Evolutionary conservation across 2,113 vertebrate species (phyloP).

Genomic region (Syngnathoides biaculeatus): DNA sequence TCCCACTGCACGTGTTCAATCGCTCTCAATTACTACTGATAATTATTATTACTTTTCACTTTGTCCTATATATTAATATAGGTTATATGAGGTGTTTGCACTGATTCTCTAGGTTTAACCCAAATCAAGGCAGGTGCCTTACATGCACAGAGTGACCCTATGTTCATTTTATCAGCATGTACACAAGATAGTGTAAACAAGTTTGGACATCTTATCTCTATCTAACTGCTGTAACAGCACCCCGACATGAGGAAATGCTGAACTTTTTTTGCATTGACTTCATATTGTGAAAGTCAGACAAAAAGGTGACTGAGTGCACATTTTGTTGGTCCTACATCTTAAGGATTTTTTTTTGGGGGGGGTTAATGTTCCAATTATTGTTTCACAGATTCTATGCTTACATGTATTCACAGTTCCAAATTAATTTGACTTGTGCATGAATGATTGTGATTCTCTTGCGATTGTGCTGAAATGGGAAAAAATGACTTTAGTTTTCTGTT

Average conservation of each 20-base stretch:
- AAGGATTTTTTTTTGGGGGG: conserved; percentile 3
- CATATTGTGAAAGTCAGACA: conserved; percentile 25
- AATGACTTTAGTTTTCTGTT: background rate
- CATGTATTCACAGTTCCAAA: conserved; percentile 29
- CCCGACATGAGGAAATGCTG: conserved; percentile 19
- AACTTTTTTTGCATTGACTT: conserved; percentile 16
- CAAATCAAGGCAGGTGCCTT: conserved; percentile 7
- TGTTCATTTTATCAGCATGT: conserved; percentile 43
- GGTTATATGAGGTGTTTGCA: conserved; percentile 4
- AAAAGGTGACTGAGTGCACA: background rate
- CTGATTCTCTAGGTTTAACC: conserved; percentile 19
- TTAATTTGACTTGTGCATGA: conserved; percentile 33
- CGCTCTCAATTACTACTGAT: too few relatives aligned
- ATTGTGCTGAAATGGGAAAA: background rate
- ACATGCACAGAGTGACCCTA: conserved; percentile 36
- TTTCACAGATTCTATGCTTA: conserved; percentile 27
- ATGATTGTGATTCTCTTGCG: conserved; percentile 32
- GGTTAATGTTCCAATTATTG: conserved; percentile 13
- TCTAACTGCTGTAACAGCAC: conserved; percentile 53
- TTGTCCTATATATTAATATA: conserved; percentile 21
- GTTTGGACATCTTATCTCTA: conserved; percentile 66
- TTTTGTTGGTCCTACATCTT: background rate
- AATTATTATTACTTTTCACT: too few relatives aligned
- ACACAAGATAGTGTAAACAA: conserved; percentile 60
- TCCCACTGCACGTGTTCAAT: background rate